Conservation (phyloP, 1,140 invertebrate species). For the Goniozus legneri region DNA sequence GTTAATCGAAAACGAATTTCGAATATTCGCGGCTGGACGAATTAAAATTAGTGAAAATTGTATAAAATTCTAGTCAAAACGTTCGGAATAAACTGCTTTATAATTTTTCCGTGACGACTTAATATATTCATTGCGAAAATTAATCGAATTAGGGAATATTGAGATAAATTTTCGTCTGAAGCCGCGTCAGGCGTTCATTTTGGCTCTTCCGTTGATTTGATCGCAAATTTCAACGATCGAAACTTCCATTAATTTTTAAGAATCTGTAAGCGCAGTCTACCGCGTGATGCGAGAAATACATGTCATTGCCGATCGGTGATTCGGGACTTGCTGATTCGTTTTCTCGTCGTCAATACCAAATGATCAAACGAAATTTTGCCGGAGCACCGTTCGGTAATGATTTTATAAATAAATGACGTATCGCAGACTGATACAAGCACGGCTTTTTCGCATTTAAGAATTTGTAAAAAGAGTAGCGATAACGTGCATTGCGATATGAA, state of each 20-base stretch:
- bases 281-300: conserved; percentile 15
- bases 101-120: too few relatives aligned
- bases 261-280: conserved; percentile 32
- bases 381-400: conserved; percentile 13
- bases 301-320: conserved; percentile 12
- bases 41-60: too few relatives aligned
- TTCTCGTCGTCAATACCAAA: background rate
- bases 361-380: conserved; percentile 1
- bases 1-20: too few relatives aligned
- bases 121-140: too few relatives aligned
- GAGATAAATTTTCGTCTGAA: too few relatives aligned
- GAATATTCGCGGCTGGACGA: too few relatives aligned
- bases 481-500: background rate
- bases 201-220: too few relatives aligned
- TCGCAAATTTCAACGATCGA: too few relatives aligned
- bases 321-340: too few relatives aligned
- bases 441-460: conserved; percentile 19
- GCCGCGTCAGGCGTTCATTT: too few relatives aligned
- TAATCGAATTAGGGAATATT: too few relatives aligned
- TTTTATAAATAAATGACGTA: conserved; percentile 19
- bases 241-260: conserved; percentile 19
- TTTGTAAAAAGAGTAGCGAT: conserved; percentile 3
- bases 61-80: conserved; percentile 28
- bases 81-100: background rate
- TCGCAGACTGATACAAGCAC: conserved; percentile 34